Percentiles rank a stretch among this genome's conserved stretches.
Conservation (phyloP, 1,140 invertebrate species). For the Sminthurides bifidus region DNA sequence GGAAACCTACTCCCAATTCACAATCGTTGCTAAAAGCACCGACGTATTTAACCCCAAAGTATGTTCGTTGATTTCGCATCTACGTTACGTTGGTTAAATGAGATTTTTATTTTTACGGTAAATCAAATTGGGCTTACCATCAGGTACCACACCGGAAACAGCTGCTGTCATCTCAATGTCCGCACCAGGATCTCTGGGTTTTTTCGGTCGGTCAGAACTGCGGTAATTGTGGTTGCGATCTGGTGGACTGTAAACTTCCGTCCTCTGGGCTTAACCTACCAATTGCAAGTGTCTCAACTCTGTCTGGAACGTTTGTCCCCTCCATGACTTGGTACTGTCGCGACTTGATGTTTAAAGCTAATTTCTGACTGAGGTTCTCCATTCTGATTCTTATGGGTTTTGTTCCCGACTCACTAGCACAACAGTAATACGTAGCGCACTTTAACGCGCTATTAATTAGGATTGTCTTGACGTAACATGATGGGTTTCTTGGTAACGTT, state of each 20-base stretch:
- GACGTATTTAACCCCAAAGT: no score
- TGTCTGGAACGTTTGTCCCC: constrained; percentile 18
- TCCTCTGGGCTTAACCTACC: constrained; percentile 19
- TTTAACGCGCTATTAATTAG: neutral
- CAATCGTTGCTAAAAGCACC: no score
- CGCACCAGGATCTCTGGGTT: constrained; percentile 24
- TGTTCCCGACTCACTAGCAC: neutral
- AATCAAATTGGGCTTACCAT: constrained; percentile 23
- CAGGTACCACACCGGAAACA: constrained; percentile 32
- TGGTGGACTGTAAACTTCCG: constrained; percentile 8
- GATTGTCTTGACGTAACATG: neutral
- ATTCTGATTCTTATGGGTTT: neutral
- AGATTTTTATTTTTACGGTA: no score
- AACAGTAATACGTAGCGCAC: neutral
- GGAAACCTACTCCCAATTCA: no score
- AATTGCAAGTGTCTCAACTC: constrained; percentile 18
- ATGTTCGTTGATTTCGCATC: no score
- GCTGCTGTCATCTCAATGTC: constrained; percentile 34
- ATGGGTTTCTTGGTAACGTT: neutral
- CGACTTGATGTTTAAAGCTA: constrained; percentile 28
- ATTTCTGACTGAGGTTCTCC: constrained; percentile 28
- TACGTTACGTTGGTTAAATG: no score
- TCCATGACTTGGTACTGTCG: constrained; percentile 30
- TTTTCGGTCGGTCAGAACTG: constrained; percentile 1
- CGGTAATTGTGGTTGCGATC: constrained; percentile 8